These are phyloP conservation scores for Pammene aurita DNA, from an alignment of 2,888 invertebrate genomes.

Conservation along the genomic window DNA sequence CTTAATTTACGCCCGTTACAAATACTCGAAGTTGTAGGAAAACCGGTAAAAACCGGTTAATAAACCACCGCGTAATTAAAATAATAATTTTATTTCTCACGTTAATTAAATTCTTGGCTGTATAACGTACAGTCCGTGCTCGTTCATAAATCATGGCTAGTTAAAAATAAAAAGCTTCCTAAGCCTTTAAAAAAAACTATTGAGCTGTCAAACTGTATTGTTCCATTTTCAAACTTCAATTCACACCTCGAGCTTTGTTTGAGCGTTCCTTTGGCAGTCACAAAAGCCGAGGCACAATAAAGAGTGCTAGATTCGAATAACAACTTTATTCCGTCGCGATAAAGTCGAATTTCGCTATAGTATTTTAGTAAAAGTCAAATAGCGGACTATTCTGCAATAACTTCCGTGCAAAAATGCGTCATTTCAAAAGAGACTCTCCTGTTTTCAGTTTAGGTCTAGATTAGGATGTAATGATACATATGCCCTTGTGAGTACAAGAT, in stretches of 20 bases:
- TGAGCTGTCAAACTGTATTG: constrained; percentile 66
- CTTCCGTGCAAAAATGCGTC: constrained; percentile 25
- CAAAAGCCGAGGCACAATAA: constrained; percentile 26
- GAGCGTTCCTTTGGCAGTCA: constrained; percentile 43
- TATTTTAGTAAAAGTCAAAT: constrained; percentile 7
- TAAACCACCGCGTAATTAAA: constrained; percentile 14
- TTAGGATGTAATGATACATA: constrained; percentile 4
- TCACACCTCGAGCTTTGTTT: constrained; percentile 57
- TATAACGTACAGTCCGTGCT: constrained; percentile 14
- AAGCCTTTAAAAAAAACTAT: constrained; percentile 58
- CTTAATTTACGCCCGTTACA: constrained; percentile 23
- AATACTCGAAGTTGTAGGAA: constrained; percentile 5
- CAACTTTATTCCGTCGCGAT: neutral
- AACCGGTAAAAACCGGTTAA: constrained; percentile 25
- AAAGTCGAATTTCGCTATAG: neutral
- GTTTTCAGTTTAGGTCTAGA: neutral
- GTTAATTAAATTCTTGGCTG: constrained; percentile 37
- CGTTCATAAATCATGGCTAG: constrained; percentile 41
- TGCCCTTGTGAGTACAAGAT: neutral
- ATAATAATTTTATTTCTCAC: constrained; percentile 37
- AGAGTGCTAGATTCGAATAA: neutral
- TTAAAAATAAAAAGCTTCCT: constrained; percentile 53
- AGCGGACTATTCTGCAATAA: constrained; percentile 5
- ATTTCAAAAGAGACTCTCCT: neutral
- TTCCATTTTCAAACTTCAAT: constrained; percentile 59